These are phyloP conservation scores for Phoenicopterus ruber DNA, from an alignment of 2,113 vertebrate species.

Conservation along the genomic window DNA sequence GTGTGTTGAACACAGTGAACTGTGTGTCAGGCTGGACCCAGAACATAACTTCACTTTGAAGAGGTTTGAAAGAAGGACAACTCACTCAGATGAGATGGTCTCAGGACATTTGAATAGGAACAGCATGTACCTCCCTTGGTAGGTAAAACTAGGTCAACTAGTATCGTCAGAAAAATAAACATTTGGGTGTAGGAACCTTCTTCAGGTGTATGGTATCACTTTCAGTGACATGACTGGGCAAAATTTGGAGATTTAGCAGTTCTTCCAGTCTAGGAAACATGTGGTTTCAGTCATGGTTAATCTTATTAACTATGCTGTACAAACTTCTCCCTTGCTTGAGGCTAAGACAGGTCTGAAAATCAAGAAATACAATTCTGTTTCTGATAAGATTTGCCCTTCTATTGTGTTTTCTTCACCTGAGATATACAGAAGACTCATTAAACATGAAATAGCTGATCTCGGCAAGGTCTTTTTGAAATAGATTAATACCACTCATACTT, in stretches of 20 bases:
- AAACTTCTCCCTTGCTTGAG: constrained; percentile 25
- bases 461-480: neutral
- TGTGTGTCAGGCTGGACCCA: neutral
- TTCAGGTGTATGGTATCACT: neutral
- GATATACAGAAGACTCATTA: neutral
- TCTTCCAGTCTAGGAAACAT: constrained; percentile 7
- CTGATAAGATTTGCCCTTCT: neutral
- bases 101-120: neutral
- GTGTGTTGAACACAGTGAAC: too few species aligned
- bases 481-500: neutral
- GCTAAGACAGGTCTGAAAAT: constrained; percentile 8
- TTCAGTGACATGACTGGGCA: neutral
- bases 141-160: neutral
- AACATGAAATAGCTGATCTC: neutral
- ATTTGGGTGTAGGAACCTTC: constrained; percentile 1
- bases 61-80: neutral
- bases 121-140: neutral
- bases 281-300: neutral
- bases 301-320: neutral
- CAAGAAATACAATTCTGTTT: neutral
- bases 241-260: constrained; percentile 4
- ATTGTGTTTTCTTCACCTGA: neutral
- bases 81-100: neutral
- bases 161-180: neutral
- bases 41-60: neutral